Percentiles rank a stretch among this genome's conserved stretches.
phyloP scores from a whole-genome alignment of 2,113 vertebrate species.

The Vimba vimba region DNA sequence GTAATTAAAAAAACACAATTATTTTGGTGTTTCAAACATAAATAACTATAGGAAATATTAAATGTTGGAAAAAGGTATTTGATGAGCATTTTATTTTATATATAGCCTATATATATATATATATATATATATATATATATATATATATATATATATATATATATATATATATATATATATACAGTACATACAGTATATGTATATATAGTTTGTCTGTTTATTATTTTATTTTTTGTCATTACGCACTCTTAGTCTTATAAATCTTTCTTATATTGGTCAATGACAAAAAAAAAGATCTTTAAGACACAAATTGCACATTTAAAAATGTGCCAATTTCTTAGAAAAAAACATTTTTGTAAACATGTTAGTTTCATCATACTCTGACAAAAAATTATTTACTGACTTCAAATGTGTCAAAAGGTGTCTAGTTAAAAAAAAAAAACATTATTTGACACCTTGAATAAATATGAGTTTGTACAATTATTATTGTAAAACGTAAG shows the following conservation, averaged over 20 bases:
- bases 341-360: neutral
- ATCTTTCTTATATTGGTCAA: too few relatives aligned
- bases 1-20: neutral
- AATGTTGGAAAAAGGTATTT: neutral
- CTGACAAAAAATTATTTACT: neutral
- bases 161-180: too few relatives aligned
- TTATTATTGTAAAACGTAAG: neutral
- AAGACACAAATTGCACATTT: neutral
- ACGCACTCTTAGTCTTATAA: too few relatives aligned
- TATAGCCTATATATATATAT: too few relatives aligned
- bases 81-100: too few relatives aligned
- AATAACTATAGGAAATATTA: neutral
- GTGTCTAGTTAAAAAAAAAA: neutral
- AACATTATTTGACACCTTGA: too few relatives aligned
- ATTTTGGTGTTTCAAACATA: neutral
- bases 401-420: neutral
- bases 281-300: neutral
- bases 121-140: too few relatives aligned
- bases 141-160: too few relatives aligned
- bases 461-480: neutral
- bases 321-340: neutral
- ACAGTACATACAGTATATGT: too few relatives aligned
- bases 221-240: too few relatives aligned
- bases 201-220: too few relatives aligned
- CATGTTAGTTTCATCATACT: too few relatives aligned